Evolutionary conservation across 1,140 invertebrate species (phyloP).

Genomic region (Apis cerana): DNA sequence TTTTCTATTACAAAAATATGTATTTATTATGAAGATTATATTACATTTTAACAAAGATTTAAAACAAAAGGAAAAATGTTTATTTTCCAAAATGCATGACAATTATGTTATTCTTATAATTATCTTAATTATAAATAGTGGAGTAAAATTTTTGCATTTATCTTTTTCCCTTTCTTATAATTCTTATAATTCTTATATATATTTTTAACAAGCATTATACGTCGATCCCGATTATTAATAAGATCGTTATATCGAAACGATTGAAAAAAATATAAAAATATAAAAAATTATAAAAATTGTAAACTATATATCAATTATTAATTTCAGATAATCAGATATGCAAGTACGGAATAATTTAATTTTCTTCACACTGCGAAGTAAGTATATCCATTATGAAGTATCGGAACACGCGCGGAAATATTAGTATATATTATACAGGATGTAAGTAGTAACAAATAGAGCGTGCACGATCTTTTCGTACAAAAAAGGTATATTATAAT

Average conservation of each 20-base stretch:
- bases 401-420: slow-evolving; percentile 18
- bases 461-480: slow-evolving; percentile 45
- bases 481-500: slow-evolving; percentile 34
- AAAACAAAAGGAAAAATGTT: not conserved
- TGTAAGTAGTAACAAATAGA: slow-evolving; percentile 13
- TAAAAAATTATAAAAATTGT: too few relatives aligned
- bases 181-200: too few relatives aligned
- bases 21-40: too few relatives aligned
- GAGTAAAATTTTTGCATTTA: not conserved
- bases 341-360: not conserved
- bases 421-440: not conserved
- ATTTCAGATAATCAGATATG: too few relatives aligned
- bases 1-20: too few relatives aligned
- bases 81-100: not conserved
- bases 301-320: too few relatives aligned
- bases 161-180: not conserved
- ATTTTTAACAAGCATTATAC: too few relatives aligned
- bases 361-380: not conserved
- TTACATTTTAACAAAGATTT: not conserved
- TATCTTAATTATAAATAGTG: too few relatives aligned
- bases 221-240: too few relatives aligned
- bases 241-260: too few relatives aligned
- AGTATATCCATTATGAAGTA: slow-evolving; percentile 20
- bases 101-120: not conserved
- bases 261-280: too few relatives aligned